Conservation (phyloP, 2,797 vertebrate species). For the Danio aesculapii region DNA sequence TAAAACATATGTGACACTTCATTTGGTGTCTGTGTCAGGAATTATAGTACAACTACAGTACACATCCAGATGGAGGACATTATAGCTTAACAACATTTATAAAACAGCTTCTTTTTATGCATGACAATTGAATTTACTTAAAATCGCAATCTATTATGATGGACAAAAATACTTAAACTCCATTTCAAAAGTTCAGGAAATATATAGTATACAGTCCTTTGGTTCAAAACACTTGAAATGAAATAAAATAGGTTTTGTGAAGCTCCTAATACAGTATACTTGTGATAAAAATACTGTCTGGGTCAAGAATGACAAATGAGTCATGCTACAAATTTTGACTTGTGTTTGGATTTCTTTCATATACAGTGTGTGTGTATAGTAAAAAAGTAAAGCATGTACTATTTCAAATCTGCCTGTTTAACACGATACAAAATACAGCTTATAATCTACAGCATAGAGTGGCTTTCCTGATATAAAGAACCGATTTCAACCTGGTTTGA, state of each 20-base stretch:
- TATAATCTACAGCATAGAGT: constrained; percentile 13
- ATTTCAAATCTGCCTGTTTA: constrained; percentile 1
- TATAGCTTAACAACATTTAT: constrained; percentile 41
- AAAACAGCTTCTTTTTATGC: constrained; percentile 37
- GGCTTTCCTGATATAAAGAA: constrained; percentile 20
- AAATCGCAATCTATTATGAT: not conserved
- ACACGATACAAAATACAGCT: constrained; percentile 7
- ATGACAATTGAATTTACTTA: not conserved
- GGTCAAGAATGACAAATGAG: constrained; percentile 5
- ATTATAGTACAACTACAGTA: constrained; percentile 57
- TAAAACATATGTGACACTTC: constrained; percentile 47
- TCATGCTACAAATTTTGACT: not conserved
- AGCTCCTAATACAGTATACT: not conserved
- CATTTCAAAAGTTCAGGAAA: not conserved
- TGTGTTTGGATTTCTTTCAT: constrained; percentile 9
- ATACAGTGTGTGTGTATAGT: constrained; percentile 19
- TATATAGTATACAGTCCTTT: constrained; percentile 17
- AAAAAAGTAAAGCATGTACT: constrained; percentile 3
- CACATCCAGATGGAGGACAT: constrained; percentile 56
- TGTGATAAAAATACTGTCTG: not conserved
- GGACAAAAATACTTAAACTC: not conserved
- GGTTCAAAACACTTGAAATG: constrained; percentile 25
- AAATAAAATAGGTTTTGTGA: constrained; percentile 22
- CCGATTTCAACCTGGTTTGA: not conserved
- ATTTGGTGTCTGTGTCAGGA: constrained; percentile 45